Evolutionary conservation across 2,888 invertebrate species (phyloP), one percentile per base, ranked within the genome.

Genomic region (Steromphala cineraria): DNA sequence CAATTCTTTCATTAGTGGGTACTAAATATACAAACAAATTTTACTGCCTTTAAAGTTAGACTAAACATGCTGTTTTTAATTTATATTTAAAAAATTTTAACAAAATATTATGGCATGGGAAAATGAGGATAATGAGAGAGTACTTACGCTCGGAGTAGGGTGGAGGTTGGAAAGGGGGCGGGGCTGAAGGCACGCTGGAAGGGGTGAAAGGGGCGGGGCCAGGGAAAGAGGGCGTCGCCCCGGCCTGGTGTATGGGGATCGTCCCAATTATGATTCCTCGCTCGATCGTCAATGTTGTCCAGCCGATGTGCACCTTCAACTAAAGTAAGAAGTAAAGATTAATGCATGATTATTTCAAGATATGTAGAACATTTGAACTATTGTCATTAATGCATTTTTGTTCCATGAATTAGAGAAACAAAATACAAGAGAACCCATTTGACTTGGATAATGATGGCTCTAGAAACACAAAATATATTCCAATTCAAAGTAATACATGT

Each of bases 211-310:
- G 62, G 31, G 71, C 36, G 4, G 10, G 19, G 19, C 31, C 40
- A 40, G 83, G 71, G 46, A 46, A 46, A 13, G 46, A 46, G 19
- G 81, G 53, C 62, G 67, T 52, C 4, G 55, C 78, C 46, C 80
- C 24, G 5, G 80, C 78, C 24, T 76, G 77, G 10, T 83, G 81
- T 55, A 86, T 67, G 17, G 88, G 88, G 28, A 86, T 82, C 13
- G 86, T 87, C 24, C 88, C 88, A 24, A 88, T 84, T n/a, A 87
- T 76, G 36, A 88, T 85, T 28, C 83, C 84, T 36, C 83, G 81
- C 67, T 84, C 83, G 10, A 87, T 81, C 28, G 80, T 81, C 13
- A 88, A 8, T 13, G 83, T 79, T 2, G 85, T 84, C 88, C 87
- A 87, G 10, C 86, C 81, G 31, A 84, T 79, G 17, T 82, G 81